Evolutionary conservation across 92 coral and sea anemone genomes (phyloP).

Genomic region (Palythoa caribaeorum): DNA sequence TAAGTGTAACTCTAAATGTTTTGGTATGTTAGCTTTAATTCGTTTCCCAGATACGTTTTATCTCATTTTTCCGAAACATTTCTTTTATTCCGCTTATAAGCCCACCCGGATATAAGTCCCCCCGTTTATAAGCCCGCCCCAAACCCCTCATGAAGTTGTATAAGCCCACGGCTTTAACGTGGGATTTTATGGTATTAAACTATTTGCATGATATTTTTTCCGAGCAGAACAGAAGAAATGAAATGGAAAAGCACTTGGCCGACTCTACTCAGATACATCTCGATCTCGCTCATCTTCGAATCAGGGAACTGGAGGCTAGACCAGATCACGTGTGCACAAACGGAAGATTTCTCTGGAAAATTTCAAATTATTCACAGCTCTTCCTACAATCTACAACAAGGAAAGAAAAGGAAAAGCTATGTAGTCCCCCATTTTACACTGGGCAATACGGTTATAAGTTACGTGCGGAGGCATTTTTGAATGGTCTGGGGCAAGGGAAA

Average conservation of each 20-base stretch:
- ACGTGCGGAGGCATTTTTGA: slow-evolving; percentile 98
- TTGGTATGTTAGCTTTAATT: no score
- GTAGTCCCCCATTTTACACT: slow-evolving; percentile 99
- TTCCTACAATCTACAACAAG: slow-evolving; percentile 95
- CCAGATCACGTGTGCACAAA: slow-evolving; percentile 93
- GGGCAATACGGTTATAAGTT: slow-evolving; percentile 98
- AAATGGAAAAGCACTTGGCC: slow-evolving; percentile 88
- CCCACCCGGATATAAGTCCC: no score
- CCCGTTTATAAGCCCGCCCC: no score
- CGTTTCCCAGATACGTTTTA: no score
- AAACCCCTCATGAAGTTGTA: no score
- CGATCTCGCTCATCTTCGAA: slow-evolving; percentile 94
- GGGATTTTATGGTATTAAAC: not conserved
- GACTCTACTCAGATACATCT: slow-evolving; percentile 88
- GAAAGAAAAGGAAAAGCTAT: slow-evolving; percentile 95
- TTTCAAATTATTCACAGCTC: slow-evolving; percentile 94
- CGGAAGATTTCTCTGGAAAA: slow-evolving; percentile 98
- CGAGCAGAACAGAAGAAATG: slow-evolving; percentile 82
- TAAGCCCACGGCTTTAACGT: no score
- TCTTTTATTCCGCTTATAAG: no score
- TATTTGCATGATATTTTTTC: not conserved
- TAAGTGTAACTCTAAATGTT: no score
- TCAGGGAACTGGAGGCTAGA: slow-evolving; percentile 89
- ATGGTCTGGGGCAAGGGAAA: slow-evolving; percentile 98
- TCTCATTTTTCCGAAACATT: no score